Base-by-base conservation (phyloP, 2,888 invertebrate species). In the Malachius bipustulatus region DNA sequence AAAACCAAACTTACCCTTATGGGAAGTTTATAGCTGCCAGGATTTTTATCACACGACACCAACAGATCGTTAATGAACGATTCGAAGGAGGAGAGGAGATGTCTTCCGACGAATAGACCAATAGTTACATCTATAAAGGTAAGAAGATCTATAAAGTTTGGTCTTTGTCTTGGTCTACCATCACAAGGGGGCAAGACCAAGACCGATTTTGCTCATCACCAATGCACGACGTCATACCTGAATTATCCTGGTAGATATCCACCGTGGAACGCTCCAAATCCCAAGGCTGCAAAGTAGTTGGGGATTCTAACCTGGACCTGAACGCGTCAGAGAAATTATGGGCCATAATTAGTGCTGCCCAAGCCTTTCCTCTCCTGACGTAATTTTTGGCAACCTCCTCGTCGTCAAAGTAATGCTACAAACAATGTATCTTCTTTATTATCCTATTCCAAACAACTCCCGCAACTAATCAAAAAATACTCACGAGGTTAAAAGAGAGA, bases 61-160 rank as follows among this genome's bases (percentile, higher is more conserved):
- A 85, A 66, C 16, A 83, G 58, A 2, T 72, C 65, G 35, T 70
- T 67, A 2, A 83, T 70, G 44, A 90, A 87, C 4, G 68, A 67
- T 57, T 78, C 70, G 55, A 83, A 88, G 0, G 87, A 71, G 32
- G 71, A 67, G 36, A 80, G 69, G 3, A 91, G 59, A 51, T 83
- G 82, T 39, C 82, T 69, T 47, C 75, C 75, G 30, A 93, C 62
- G 52, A 84, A 72, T 50, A 81, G 77, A 2, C 83, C 82, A 40
- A 93, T 87, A 65, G 91, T 89, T 57, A 91, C 88, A 66, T 91
- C 91, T 91, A 63, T 38, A 62, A 59, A 24, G 40, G 10, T n/a
- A 11, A 28, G 11, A n/a, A n/a, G n/a, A n/a, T n/a, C n/a, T n/a
- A n/a, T n/a, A n/a, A n/a, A n/a, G n/a, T n/a, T n/a, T n/a, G n/a